phyloP scores from a whole-genome alignment of 2,888 invertebrate species.

The Salticus scenicus region DNA sequence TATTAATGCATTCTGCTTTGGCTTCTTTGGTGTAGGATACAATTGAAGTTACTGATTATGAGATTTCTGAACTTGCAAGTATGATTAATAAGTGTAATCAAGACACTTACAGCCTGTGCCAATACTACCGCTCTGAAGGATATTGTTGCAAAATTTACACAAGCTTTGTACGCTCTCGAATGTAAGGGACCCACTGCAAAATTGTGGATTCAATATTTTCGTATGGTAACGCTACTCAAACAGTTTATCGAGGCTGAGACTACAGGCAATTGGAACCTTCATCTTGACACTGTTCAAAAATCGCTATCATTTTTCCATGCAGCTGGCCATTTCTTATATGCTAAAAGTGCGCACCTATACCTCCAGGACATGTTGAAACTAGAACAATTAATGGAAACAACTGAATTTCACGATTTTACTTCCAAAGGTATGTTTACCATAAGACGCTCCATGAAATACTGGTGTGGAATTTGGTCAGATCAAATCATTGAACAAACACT shows the following conservation, averaged over 20 bases:
- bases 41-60: background rate
- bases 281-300: conserved; percentile 9
- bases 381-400: background rate
- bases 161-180: background rate
- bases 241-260: conserved; percentile 19
- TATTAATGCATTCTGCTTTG: conserved; percentile 18
- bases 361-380: conserved; percentile 19
- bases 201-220: conserved; percentile 28
- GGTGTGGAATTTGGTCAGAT: too few species aligned
- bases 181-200: conserved; percentile 3
- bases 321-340: conserved; percentile 11
- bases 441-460: conserved; percentile 1
- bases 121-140: too few species aligned
- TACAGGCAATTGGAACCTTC: conserved; percentile 13
- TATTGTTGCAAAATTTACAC: background rate
- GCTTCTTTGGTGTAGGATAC: background rate
- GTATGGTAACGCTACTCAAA: conserved; percentile 4
- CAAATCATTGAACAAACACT: conserved; percentile 13
- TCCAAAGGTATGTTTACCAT: conserved; percentile 1
- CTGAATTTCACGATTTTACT: background rate
- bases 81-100: background rate
- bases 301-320: conserved; percentile 30
- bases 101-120: too few species aligned
- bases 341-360: conserved; percentile 23
- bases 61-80: background rate